Base-by-base conservation (phyloP, 2,113 vertebrate species). In the Eurystomus gularis region DNA sequence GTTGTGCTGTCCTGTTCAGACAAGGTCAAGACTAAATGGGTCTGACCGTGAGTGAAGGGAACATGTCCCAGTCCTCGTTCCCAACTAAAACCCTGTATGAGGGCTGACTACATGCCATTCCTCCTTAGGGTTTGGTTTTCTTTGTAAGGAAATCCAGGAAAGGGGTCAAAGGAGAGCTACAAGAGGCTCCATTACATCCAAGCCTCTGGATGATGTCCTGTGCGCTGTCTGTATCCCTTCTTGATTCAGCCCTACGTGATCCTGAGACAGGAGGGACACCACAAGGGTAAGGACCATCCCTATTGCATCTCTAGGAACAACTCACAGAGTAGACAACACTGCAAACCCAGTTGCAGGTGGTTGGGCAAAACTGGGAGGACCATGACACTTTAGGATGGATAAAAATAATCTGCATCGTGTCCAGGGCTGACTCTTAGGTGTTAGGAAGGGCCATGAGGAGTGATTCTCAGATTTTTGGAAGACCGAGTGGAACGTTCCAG, bases 391-490 rank as follows among this genome's bases (percentile, higher is more conserved):
- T 54, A 18, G n/a, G n/a, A 37, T 42, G 52, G 51, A 75, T 86
- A 95, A 94, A 96, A 96, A 95, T 86, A 90, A 92, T 10, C 68
- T 31, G 51, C 31, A 93, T 51, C 1, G 0, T 6, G 10, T 70
- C 92, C 68, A 96, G 79, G 51, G 24, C 55, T 88, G 90, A 83
- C 58, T 95, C 39, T 60, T n/a, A 87, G 75, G 89, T 61, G 78
- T 94, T 61, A 94, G 85, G 85, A 93, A 93, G 82, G 64, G 82
- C 49, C 46, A 23, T 55, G 57, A 90, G 42, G 70, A 94, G 49
- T 7, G 70, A 87, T 61, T 73, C 7, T 95, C 64, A 62, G n/a
- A 44, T n/a, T 60, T 71, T 82, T 96, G 94, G 96, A 96, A 93
- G 60, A 25, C 28, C 4, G 35, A 90, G 66, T n/a, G 96, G 94